Evolutionary conservation across 2,113 vertebrate species (phyloP), one percentile per base, ranked within the genome.

Genomic region (Tachysurus fulvidraco): DNA sequence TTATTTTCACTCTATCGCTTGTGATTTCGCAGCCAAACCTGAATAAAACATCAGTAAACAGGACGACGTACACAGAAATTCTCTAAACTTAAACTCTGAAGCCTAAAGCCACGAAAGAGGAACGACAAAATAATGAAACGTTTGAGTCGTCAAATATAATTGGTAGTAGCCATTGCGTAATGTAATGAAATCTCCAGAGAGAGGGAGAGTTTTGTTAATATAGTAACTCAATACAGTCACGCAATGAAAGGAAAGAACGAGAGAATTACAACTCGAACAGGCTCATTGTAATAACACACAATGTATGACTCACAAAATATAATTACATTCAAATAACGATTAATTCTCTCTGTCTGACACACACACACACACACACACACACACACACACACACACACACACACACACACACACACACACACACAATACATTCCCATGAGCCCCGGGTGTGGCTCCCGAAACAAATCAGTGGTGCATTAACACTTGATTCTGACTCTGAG

Each of bases 71-170:
- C 50, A 28, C 78, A 36, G 30, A 81, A 28, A 9, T 19, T 46
- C 41, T 25, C 10, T 21, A 21, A 74, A 74, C 30, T 50, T 44
- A 74, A 76, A n/a, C 23, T 23, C 41, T 10, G 69, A 73, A 46
- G 10, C 69, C 41, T 52, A 36, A 78, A 78, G 17, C 76, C 46
- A 55, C 17, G 44, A 78, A 28, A 78, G 25, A 78, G 50, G 28
- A 78, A 78, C 11, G 76, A 78, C 76, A 78, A 78, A 78, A 78
- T 78, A 78, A 78, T 78, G 76, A 78, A 78, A 78, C 2, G 50
- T 78, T 78, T 78, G 21, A 81, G 59, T 54, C 55, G 10, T 69
- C n/a, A 83, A 28, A 50, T 44, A 83, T 83, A 67, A 65, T 83
- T 5, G 14, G 25, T 16, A 83, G 81, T 36, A 36, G 28, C 46